Evolutionary conservation across 92 coral and sea anemone species (phyloP), one percentile per base, ranked within the genome.

Genomic region (Blastomussa wellsi): DNA sequence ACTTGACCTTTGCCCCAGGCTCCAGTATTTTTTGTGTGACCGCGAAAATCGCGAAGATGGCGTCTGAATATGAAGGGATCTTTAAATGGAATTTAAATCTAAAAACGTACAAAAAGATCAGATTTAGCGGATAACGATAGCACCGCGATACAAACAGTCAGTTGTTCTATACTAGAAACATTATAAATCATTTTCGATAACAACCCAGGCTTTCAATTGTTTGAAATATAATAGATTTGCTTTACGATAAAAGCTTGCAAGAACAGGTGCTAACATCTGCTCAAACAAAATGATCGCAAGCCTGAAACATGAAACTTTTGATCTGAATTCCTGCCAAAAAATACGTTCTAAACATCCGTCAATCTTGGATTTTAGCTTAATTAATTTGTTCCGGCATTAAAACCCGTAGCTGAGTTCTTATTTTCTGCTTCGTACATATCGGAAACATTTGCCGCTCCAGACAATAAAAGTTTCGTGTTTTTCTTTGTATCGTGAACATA

Each of bases 1-100:
- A 68, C 88, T 83, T 92, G 19, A 87, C 89, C 1, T 87, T 82
- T 53, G 86, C 86, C 26, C 69, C 86, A 82, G 78, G 78, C 78
- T 82, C 86, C 86, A 82, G 86, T 38, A 59, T 82, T 82, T 22
- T 28, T 31, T 20, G 2, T 62, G 32, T 62, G 68, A 62, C 68
- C 59, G 26, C 52, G 19, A 41, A 72, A 39, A 8, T 42, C 31
- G 77, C 77, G 26, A 22, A 38, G 55, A 72, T 6, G 13, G 41
- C 37, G n/a, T 28, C 10, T 47, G 10, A 16, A 20, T 76, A 8
- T 17, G 80, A 76, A 13, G 37, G 42, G 20, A 51, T 26, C 42
- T 77, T 31, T 24, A 22, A 77, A 77, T 35, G 28, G 67, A 59
- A 35, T 53, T 77, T 16, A 53, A 55, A 55, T 53, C 81, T 77